Base-by-base conservation (phyloP, 2,797 vertebrate species). In the Enteromius thamalakanensis region DNA sequence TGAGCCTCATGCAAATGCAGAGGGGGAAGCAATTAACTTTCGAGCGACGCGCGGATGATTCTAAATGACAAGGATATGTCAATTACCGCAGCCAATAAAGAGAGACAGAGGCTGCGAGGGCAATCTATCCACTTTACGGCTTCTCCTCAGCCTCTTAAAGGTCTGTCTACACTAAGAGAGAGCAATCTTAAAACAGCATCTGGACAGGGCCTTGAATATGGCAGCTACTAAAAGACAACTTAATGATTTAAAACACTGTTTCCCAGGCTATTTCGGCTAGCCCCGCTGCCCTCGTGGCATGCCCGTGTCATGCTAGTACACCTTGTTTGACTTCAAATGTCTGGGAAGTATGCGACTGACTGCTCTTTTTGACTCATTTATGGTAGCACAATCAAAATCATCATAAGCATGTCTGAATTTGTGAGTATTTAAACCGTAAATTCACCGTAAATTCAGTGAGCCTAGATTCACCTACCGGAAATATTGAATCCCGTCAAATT, bases 1-100 rank as follows among this genome's bases (percentile, higher is more conserved):
- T 95, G 95, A 96, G 94, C 95, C 95, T 96, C 95, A 96, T 96
- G 95, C 95, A 96, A 96, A 97, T 95, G 95, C 86, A 96, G 95
- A 94, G 92, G 91, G 94, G 92, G 91, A 94, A 94, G 96, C 96
- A 97, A 96, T 97, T 97, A 97, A 96, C 96, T 96, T 96, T 95
- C 91, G 91, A 94, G 92, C 92, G 95, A 95, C 94, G 95, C 94
- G 95, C 95, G 95, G 93, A 96, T 95, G 93, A 96, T 96, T 95
- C 96, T 95, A 96, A 96, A 96, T 96, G 96, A 97, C 95, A 96
- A 95, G 94, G 94, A 95, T 94, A 94, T 96, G 95, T 96, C 96
- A 97, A 96, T 96, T 93, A 96, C 92, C 94, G 92, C 92, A 94
- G 95, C 95, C 94, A 94, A 94, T 94, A 94, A 88, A 89, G 88